Evolutionary conservation across 2,797 vertebrate species (phyloP).

Genomic region (Furcifer pardalis): DNA sequence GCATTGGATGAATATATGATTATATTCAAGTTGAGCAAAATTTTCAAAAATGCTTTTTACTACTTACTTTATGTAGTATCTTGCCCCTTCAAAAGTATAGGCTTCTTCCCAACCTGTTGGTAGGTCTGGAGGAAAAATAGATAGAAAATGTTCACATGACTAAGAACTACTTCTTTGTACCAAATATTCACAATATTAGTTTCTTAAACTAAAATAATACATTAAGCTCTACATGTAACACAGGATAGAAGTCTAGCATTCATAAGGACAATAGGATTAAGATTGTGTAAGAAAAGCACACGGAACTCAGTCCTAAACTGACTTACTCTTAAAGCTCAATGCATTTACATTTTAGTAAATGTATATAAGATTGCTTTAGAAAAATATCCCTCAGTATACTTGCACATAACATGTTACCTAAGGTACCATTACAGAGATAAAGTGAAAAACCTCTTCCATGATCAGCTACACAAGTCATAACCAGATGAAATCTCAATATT

Average conservation of each 20-base stretch:
- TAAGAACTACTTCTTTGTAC: background rate
- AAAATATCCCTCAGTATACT: background rate
- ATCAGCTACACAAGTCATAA: background rate
- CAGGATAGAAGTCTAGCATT: background rate
- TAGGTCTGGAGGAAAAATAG: slow-evolving; percentile 82
- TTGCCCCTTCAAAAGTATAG: slow-evolving; percentile 95
- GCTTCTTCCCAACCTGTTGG: slow-evolving; percentile 99
- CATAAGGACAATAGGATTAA: background rate
- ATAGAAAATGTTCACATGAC: slow-evolving; percentile 57
- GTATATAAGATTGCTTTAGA: background rate
- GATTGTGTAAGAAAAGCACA: background rate
- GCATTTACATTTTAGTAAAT: too few relatives aligned
- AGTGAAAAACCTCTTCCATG: background rate
- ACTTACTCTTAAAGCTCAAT: background rate
- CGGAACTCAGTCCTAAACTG: background rate
- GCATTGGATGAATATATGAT: background rate
- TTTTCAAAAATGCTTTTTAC: slow-evolving; percentile 7
- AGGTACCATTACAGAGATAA: background rate
- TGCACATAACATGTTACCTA: background rate
- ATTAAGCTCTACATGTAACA: background rate
- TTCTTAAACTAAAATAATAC: background rate
- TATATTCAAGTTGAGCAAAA: background rate
- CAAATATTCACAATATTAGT: background rate
- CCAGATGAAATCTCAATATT: background rate
- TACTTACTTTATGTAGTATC: slow-evolving; percentile 98